phyloP scores from a whole-genome alignment of 2,797 vertebrate genomes.

The Cynodonichthys magdalenae region DNA sequence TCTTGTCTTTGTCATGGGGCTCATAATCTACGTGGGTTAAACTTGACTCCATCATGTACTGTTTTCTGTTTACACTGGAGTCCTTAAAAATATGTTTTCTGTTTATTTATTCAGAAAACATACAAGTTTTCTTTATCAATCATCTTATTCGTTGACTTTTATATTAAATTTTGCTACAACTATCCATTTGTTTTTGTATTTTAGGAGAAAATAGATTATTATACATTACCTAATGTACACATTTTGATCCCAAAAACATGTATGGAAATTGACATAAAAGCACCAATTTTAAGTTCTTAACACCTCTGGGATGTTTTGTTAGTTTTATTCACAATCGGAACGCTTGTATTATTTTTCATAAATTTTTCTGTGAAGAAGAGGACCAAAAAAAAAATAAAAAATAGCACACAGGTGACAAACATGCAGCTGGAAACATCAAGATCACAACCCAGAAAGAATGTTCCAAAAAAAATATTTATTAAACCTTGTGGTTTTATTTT shows the following conservation, averaged over 20 bases:
- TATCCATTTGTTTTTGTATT: too few species aligned
- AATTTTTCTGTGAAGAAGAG: neutral
- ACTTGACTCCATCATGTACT: slow-evolving; percentile 31
- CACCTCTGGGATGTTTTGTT: neutral
- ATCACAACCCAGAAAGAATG: neutral
- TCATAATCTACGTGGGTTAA: slow-evolving; percentile 28
- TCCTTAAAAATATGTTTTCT: slow-evolving; percentile 30
- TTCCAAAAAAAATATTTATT: neutral
- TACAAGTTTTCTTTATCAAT: neutral
- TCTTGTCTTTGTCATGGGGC: slow-evolving; percentile 59
- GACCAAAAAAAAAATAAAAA: too few species aligned
- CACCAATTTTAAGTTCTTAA: neutral
- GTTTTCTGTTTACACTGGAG: slow-evolving; percentile 45
- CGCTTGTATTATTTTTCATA: neutral
- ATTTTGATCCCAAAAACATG: neutral
- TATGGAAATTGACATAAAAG: neutral
- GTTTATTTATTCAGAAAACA: neutral
- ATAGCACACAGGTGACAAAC: neutral
- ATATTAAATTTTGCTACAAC: too few species aligned
- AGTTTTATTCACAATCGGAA: neutral
- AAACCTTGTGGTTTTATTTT: too few species aligned
- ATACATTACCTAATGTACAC: neutral
- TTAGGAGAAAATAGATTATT: too few species aligned
- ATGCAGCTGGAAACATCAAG: neutral
- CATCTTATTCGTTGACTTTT: too few species aligned